Base-by-base conservation (phyloP, 2,888 invertebrate genomes). In the Vesta saturnalis region DNA sequence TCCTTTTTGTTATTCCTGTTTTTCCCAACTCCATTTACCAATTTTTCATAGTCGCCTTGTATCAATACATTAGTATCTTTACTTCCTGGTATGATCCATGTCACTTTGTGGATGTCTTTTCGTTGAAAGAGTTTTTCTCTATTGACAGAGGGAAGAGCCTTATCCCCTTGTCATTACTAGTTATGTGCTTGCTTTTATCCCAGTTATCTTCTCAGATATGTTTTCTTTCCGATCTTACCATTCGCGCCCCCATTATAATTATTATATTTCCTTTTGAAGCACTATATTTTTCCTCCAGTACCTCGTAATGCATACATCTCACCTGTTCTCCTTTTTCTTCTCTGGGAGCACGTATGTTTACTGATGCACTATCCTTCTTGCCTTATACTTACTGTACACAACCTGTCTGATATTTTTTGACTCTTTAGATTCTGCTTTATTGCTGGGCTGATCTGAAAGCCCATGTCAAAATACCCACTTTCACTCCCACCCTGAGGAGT, bases 151-250 rank as follows among this genome's bases (percentile, higher is more conserved):
- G 21, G 56, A 56, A 19, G 21, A 56, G 30, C n/a, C 56, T 56
- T 56, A 56, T n/a, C n/a, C n/a, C n/a, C n/a, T n/a, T n/a, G n/a
- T n/a, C n/a, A n/a, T n/a, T n/a, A n/a, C n/a, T n/a, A n/a, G n/a
- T n/a, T n/a, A n/a, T n/a, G n/a, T n/a, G n/a, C n/a, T n/a, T n/a
- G n/a, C n/a, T n/a, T n/a, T n/a, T n/a, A n/a, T n/a, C n/a, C n/a
- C n/a, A n/a, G n/a, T n/a, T n/a, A n/a, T 56, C 56, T 56, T 56
- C 56, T 22, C 21, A 14, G 16, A 56, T 21, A 56, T 54, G 54
- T 56, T 22, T 23, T 56, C 19, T 52, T 52, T 18, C 52, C 19
- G 16, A 52, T 19, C 19, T 52, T 52, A 8, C 14, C 52, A 52
- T 4, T 52, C 15, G 52, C n/a, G n/a, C n/a, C n/a, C n/a, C n/a